Evolutionary conservation across 2,797 vertebrate species (phyloP).

Genomic region (Chaetophractus vellerosus): DNA sequence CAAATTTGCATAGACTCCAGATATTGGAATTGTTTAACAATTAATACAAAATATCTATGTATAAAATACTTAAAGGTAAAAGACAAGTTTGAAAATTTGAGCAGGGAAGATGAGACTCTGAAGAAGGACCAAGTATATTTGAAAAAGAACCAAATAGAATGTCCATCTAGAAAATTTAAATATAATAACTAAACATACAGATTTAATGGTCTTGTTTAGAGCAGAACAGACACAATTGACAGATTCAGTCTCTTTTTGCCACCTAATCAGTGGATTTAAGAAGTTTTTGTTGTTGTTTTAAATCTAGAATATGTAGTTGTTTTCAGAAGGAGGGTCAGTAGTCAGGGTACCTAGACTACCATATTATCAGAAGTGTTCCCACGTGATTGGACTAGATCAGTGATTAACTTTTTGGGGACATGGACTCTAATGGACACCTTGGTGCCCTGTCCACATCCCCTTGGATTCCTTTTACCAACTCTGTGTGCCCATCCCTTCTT

Average conservation of each 20-base stretch:
- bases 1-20: not conserved
- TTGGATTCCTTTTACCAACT: not conserved
- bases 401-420: not conserved
- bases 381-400: not conserved
- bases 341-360: not conserved
- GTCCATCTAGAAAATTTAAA: conserved; percentile 6
- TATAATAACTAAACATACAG: not conserved
- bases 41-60: conserved; percentile 15
- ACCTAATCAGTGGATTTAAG: not conserved
- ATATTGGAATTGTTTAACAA: not conserved
- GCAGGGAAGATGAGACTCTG: not conserved
- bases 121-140: conserved; percentile 7
- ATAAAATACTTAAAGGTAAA: conserved; percentile 35
- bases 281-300: not conserved
- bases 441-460: not conserved
- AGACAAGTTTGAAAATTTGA: conserved; percentile 41
- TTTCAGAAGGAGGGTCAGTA: not conserved
- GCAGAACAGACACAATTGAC: not conserved
- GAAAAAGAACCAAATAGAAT: conserved; percentile 40
- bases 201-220: not conserved
- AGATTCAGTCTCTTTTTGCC: not conserved
- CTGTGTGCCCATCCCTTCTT: not conserved
- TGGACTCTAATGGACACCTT: not conserved
- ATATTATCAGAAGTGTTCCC: not conserved
- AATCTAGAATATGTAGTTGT: not conserved